Base-by-base conservation (phyloP, 2,888 invertebrate genomes). In the Eustalomyia histrio region DNA sequence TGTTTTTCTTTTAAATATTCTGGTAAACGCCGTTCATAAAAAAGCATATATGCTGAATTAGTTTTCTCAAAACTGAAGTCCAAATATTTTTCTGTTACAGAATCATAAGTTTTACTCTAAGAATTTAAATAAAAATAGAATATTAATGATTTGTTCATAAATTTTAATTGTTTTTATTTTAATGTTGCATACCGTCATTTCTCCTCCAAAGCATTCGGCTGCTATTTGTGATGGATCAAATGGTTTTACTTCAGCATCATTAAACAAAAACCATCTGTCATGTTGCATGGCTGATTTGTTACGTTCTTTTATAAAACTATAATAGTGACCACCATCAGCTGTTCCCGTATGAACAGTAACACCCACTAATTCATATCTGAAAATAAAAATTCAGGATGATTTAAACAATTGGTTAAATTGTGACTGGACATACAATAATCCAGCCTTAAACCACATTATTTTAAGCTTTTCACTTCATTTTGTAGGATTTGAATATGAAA, bases 331-430 rank as follows among this genome's bases (percentile, higher is more conserved):
- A 69, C 98, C 98, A 90, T 98, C 98, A 1, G 98, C 98, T 0
- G 97, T 98, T n/a, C 98, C 98, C 16, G 98, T 98, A 91, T 98
- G 98, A 0, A 98, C 98, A 0, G 98, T 98, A 12, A 98, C 97
- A 12, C 98, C 98, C 82, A 97, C 97, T 83, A 97, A 90, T 90
- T 97, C 96, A 91, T 96, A 93, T 71, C 93, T 93, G 83, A 2
- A 83, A 68, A 16, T 61, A 89, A 90, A 29, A 76, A 18, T 29
- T 29, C 29, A 6, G 21, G 21, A 4, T 4, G 21, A 21, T 3
- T 3, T 21, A 3, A 21, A 21, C 21, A 3, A 4, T 21, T 21
- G 2, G 21, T 21, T 21, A 21, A n/a, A n/a, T n/a, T n/a, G n/a
- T n/a, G n/a, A 21, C 21, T 21, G 4, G 21, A 21, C 21, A 21